Conservation (phyloP, 2,888 invertebrate species). For the Phrixothrix hirtus region DNA sequence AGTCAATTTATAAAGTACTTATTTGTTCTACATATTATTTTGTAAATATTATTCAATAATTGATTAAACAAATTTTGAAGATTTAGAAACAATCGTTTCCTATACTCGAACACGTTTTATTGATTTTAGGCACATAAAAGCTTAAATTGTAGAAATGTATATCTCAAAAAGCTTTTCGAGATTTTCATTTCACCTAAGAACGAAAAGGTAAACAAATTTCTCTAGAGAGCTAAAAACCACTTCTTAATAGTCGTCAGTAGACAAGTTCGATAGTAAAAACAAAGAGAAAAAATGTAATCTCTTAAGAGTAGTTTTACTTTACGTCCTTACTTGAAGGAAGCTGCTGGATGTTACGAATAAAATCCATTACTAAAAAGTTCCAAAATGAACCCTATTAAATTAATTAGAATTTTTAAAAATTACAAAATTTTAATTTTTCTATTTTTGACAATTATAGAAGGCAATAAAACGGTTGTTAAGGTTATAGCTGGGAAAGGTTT, state of each 20-base stretch:
- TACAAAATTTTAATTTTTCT: not conserved
- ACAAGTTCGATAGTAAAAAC: not conserved
- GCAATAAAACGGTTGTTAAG: constrained; percentile 9
- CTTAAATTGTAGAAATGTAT: too few species aligned
- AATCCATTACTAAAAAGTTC: not conserved
- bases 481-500: constrained; percentile 5
- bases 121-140: too few species aligned
- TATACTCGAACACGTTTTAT: too few species aligned
- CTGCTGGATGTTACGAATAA: not conserved
- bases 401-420: not conserved
- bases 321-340: not conserved
- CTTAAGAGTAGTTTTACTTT: not conserved
- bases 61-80: too few species aligned
- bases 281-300: not conserved
- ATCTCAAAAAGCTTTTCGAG: too few species aligned
- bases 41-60: too few species aligned
- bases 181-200: not conserved
- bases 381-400: not conserved
- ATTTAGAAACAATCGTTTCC: too few species aligned
- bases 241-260: not conserved
- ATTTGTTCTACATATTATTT: too few species aligned
- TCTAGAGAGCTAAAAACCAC: not conserved
- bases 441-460: constrained; percentile 6
- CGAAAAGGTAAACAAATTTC: not conserved
- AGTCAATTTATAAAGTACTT: too few species aligned